Evolutionary conservation across 2,113 vertebrate genomes (phyloP), one percentile per base, ranked within the genome.

Genomic region (Ctenodactylus gundi): DNA sequence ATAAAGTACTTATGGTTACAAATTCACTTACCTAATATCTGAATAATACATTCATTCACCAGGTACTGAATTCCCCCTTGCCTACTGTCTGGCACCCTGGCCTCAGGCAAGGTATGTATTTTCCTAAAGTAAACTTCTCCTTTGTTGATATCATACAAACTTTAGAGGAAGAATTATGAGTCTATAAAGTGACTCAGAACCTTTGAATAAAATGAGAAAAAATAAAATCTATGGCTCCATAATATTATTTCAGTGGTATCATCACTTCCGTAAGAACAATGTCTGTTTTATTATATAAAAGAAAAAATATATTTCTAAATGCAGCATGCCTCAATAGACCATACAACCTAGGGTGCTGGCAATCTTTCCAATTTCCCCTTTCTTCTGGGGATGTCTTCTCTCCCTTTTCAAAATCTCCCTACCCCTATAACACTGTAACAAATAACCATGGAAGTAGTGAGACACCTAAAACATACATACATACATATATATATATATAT

Each of bases 161-260:
- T 95, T 85, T 53, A 81, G 34, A 75, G 49, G n/a, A 64, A 94
- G 41, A 85, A 65, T 41, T 92, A 76, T 72, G 31, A 67, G 62
- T 2, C 6, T 77, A 49, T 3, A 55, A 11, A 34, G 49, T 53
- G 15, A 86, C 20, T 64, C 6, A 86, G 34, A 58, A 44, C 82
- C 44, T 94, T 64, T 72, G 11, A 77, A 76, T 34, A 88, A 25
- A 65, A 58, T 88, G 65, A 72, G 31, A 39, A 80, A 85, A n/a
- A 85, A 39, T 20, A 80, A 84, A 85, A 55, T 1, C 1, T 3
- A 21, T 72, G 9, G 17, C 20, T 91, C 20, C 15, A 68, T 77
- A 82, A 57, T 31, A 27, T 49, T 82, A 64, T 55, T 67, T 64
- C 25, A 77, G 2, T 75, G 31, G 13, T 65, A 46, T 3, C 9